phyloP scores from a whole-genome alignment of 2,113 vertebrate species.

The Tetrax tetrax region DNA sequence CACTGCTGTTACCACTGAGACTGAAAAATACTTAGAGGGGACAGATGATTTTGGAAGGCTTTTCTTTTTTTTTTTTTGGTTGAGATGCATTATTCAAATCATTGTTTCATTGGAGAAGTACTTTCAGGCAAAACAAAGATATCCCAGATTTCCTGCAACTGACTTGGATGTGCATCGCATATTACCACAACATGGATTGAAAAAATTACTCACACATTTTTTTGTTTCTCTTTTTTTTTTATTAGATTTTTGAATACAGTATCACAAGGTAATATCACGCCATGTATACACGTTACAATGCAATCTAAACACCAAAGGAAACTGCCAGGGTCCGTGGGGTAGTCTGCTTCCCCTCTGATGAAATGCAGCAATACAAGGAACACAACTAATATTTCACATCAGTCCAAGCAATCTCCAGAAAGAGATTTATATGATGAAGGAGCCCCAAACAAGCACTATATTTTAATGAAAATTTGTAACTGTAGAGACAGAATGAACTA shows the following conservation, averaged over 20 bases:
- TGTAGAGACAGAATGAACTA: neutral
- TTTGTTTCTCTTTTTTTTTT: conserved; percentile 37
- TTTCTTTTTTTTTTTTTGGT: neutral
- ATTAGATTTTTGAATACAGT: conserved; percentile 41
- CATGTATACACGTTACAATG: neutral
- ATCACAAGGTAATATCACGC: conserved; percentile 11
- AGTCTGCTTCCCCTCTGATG: neutral
- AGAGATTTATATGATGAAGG: neutral
- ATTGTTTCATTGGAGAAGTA: neutral
- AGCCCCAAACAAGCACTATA: neutral
- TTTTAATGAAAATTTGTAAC: neutral
- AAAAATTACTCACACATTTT: conserved; percentile 16
- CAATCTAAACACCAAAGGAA: conserved; percentile 26
- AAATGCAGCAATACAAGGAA: conserved; percentile 36
- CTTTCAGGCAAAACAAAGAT: neutral
- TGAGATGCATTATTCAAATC: neutral
- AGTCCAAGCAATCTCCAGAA: conserved; percentile 27
- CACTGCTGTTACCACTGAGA: fast-evolving
- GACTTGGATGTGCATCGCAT: neutral
- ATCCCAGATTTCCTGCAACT: neutral
- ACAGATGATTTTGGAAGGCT: neutral
- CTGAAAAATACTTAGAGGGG: neutral
- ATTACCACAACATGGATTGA: neutral
- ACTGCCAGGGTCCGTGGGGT: neutral
- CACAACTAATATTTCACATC: neutral